Evolutionary conservation across 1,140 invertebrate species (phyloP), one percentile per base, ranked within the genome.

Genomic region (Hyposmocoma kahamanoa): DNA sequence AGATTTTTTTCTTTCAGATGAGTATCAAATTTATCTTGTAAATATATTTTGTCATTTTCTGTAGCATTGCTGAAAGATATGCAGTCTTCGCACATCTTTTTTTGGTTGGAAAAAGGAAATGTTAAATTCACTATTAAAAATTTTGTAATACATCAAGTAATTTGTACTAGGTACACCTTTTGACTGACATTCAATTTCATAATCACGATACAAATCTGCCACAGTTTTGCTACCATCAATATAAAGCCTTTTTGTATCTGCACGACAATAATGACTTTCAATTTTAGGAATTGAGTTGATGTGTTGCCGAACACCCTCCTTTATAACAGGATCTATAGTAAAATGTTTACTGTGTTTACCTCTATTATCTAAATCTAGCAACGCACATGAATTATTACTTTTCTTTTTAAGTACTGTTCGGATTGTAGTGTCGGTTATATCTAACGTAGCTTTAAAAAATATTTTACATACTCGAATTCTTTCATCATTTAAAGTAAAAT

Each of bases 41-140:
- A 9, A 0, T 36, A 0, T 2, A 46, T 68, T 69, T 51, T 64
- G 47, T 32, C 68, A 52, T 41, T 30, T 78, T 13, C 57, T 24
- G 9, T 60, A 36, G 56, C 80, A 84, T 9, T 52, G 9, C 52
- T 83, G 66, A 53, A 82, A 19, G 64, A 50, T 22, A 59, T 62
- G 48, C 74, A 83, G 1, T 45, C 39, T 47, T 83, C 78, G 84
- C 36, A 72, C 66, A 56, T 83, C 75, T 50, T 86, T 87, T 67
- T 70, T 75, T 0, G 72, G 76, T 32, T 47, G 53, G 52, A 66
- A 71, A 57, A 82, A 82, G 42, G 49, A 28, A 11, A 82, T 50
- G 62, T 80, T 72, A 54, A 59, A 80, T 50, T 76, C 39, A 21
- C 13, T 62, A 26, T 58, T 73, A 57, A 76, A 76, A 36, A 75